phyloP scores from a whole-genome alignment of 2,797 vertebrate species.

The Ceryle rudis region DNA sequence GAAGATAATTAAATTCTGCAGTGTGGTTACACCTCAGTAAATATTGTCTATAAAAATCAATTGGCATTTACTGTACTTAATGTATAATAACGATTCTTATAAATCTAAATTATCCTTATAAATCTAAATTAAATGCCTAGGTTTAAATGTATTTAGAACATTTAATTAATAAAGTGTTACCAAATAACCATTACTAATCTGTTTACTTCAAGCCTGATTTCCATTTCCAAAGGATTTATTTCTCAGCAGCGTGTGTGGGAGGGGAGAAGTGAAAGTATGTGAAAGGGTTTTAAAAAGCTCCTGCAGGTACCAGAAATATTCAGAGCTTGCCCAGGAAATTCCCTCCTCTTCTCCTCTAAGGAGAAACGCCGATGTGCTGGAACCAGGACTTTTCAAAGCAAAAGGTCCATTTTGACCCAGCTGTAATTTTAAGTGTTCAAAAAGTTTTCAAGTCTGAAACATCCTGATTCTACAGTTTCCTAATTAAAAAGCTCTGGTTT shows the following conservation, averaged over 20 bases:
- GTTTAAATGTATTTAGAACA: slow-evolving; percentile 76
- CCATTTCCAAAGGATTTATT: slow-evolving; percentile 68
- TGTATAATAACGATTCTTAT: slow-evolving; percentile 77
- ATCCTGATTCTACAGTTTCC: not conserved
- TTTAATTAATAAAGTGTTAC: slow-evolving; percentile 81
- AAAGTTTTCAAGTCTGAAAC: not conserved
- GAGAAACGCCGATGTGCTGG: not conserved
- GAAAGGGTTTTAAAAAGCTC: not conserved
- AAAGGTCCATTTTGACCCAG: not conserved
- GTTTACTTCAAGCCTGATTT: slow-evolving; percentile 76
- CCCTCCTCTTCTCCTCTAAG: not conserved
- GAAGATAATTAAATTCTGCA: slow-evolving; percentile 71
- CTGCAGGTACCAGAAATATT: not conserved
- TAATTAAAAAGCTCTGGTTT: not conserved
- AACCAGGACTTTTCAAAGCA: not conserved
- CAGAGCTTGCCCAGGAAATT: not conserved
- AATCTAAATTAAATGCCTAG: slow-evolving; percentile 81
- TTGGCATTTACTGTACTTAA: slow-evolving; percentile 79
- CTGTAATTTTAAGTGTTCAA: not conserved
- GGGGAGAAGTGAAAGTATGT: not conserved
- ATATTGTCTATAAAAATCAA: slow-evolving; percentile 80
- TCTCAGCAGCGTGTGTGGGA: slow-evolving; percentile 34
- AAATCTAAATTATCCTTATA: slow-evolving; percentile 81
- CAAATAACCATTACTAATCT: slow-evolving; percentile 78
- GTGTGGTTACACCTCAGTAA: slow-evolving; percentile 78